Evolutionary conservation across 2,113 vertebrate genomes (phyloP).

Genomic region (Girardinichthys multiradiatus): DNA sequence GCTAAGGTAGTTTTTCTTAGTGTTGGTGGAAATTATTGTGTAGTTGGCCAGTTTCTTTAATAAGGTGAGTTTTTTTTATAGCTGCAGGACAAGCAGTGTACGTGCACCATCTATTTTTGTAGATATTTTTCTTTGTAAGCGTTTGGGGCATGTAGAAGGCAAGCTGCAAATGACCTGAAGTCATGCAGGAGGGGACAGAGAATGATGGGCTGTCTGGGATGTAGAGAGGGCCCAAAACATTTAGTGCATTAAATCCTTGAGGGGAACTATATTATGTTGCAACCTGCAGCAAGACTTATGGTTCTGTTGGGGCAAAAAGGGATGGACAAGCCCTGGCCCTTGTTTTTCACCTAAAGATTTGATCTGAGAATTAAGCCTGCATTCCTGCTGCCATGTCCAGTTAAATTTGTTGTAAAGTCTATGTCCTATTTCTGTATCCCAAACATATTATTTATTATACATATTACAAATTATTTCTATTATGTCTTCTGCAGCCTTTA

Average conservation of each 20-base stretch:
- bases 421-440: constrained; percentile 32
- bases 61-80: constrained; percentile 34
- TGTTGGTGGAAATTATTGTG: constrained; percentile 27
- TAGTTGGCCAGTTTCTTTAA: constrained; percentile 20
- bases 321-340: constrained; percentile 1
- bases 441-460: constrained; percentile 42
- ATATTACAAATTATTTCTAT: constrained; percentile 20
- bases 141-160: constrained; percentile 58
- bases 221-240: constrained; percentile 47
- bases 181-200: constrained; percentile 55
- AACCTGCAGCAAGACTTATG: constrained; percentile 51
- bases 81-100: constrained; percentile 34
- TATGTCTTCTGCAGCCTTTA: constrained; percentile 16
- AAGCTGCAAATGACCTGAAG: constrained; percentile 43
- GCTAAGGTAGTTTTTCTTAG: constrained; percentile 4
- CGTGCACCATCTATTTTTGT: constrained; percentile 51
- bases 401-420: neutral
- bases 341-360: neutral
- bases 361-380: neutral
- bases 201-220: constrained; percentile 51
- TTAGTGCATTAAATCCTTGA: constrained; percentile 49
- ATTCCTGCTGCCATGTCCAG: neutral
- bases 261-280: constrained; percentile 50
- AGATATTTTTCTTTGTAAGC: constrained; percentile 38
- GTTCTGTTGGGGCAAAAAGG: constrained; percentile 25